Conservation (phyloP, 2,888 invertebrate species). For the Steromphala cineraria region DNA sequence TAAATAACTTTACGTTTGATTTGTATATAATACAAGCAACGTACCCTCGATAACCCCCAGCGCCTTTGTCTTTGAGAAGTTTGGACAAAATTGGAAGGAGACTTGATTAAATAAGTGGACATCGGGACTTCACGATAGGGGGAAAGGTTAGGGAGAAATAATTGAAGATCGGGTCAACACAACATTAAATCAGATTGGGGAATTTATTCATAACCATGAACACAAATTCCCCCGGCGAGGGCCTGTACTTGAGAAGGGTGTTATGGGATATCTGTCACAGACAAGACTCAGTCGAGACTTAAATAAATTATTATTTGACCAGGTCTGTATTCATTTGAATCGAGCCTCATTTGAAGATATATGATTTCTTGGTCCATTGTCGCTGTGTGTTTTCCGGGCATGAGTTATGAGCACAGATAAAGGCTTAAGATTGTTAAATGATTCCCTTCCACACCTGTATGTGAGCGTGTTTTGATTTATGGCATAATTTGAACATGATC, state of each 20-base stretch:
- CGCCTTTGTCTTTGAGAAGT: neutral
- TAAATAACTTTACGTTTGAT: neutral
- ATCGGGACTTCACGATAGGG: neutral
- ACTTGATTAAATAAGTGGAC: neutral
- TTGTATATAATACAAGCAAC: neutral
- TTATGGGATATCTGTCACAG: slow-evolving; percentile 9
- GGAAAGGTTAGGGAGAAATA: slow-evolving; percentile 1
- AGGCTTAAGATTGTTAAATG: neutral
- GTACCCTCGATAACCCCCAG: neutral
- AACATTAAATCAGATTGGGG: slow-evolving; percentile 9
- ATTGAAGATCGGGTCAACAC: slow-evolving; percentile 8
- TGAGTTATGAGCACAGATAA: neutral
- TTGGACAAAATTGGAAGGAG: neutral
- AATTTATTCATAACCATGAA: slow-evolving; percentile 22
- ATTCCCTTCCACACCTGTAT: neutral
- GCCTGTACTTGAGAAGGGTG: neutral
- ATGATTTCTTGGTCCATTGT: neutral
- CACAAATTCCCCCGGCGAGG: neutral
- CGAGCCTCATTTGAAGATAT: neutral
- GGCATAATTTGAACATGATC: slow-evolving; percentile 14
- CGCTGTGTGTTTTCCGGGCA: neutral
- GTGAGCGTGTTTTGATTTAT: neutral
- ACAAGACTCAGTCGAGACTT: neutral
- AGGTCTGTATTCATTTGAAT: neutral
- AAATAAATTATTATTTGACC: slow-evolving; percentile 6